A percentile compares a stretch with the other conserved stretches of the same genome.
Evolutionary conservation across 2,888 invertebrate genomes (phyloP).

Genomic region (Tribolium freemani): DNA sequence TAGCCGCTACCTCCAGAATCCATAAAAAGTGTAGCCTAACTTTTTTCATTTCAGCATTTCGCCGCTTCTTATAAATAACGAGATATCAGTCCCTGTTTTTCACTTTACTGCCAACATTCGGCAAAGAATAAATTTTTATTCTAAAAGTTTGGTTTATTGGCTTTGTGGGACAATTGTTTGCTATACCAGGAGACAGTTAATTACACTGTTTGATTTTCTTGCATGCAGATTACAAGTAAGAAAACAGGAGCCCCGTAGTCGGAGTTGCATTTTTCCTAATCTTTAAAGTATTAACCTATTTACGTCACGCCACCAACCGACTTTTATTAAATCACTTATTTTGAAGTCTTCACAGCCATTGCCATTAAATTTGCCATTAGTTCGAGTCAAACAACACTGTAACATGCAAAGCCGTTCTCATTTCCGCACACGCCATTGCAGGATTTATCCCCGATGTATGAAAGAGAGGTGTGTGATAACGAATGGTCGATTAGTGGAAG

Average conservation of each 20-base stretch:
- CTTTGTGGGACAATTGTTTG: background rate
- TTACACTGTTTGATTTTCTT: too few relatives aligned
- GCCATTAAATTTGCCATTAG: slow-evolving; percentile 44
- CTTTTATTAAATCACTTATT: slow-evolving; percentile 32
- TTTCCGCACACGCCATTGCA: slow-evolving; percentile 31
- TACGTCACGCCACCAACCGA: slow-evolving; percentile 18
- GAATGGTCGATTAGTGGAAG: background rate
- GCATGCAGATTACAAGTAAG: too few relatives aligned
- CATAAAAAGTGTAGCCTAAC: slow-evolving; percentile 14
- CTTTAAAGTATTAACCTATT: background rate
- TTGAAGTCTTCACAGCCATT: slow-evolving; percentile 9
- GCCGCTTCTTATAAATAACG: slow-evolving; percentile 14
- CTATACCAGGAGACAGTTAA: too few relatives aligned
- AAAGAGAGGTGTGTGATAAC: background rate
- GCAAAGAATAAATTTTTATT: slow-evolving; percentile 9
- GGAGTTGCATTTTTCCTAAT: slow-evolving; percentile 2
- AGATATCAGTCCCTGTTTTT: slow-evolving; percentile 4
- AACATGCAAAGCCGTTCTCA: slow-evolving; percentile 46
- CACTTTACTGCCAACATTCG: background rate
- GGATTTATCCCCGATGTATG: slow-evolving; percentile 4
- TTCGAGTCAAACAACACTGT: slow-evolving; percentile 41
- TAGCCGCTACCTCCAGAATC: background rate
- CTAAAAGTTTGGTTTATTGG: slow-evolving; percentile 3
- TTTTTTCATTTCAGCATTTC: slow-evolving; percentile 25
- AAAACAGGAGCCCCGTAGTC: background rate